Conservation (phyloP, 2,797 vertebrate genomes). For the Rhadinocentrus ornatus region DNA sequence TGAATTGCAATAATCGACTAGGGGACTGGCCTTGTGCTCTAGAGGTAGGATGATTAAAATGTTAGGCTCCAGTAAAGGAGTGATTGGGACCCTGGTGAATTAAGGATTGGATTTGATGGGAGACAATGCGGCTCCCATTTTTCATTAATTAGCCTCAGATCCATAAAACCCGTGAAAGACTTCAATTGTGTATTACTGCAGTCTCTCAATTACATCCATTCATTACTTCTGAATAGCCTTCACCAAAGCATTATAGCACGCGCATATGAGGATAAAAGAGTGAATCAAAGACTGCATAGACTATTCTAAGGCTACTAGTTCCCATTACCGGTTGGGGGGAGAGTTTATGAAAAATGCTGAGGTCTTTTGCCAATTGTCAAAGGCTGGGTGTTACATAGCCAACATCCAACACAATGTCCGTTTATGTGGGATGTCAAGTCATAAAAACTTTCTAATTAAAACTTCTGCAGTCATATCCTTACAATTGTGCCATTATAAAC, state of each 20-base stretch:
- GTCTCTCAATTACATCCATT: slow-evolving; percentile 80
- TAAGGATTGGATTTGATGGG: slow-evolving; percentile 79
- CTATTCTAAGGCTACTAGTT: slow-evolving; percentile 60
- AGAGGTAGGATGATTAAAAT: slow-evolving; percentile 85
- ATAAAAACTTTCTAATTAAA: slow-evolving; percentile 59
- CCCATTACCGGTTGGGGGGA: slow-evolving; percentile 57
- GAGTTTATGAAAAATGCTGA: slow-evolving; percentile 62
- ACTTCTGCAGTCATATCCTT: slow-evolving; percentile 20
- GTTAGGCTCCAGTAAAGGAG: slow-evolving; percentile 80
- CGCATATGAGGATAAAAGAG: slow-evolving; percentile 68
- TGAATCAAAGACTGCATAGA: slow-evolving; percentile 68
- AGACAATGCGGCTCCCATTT: slow-evolving; percentile 82
- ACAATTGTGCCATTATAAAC: slow-evolving; percentile 15
- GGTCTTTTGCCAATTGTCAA: slow-evolving; percentile 68
- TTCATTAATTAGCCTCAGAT: slow-evolving; percentile 84
- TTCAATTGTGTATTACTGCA: slow-evolving; percentile 80
- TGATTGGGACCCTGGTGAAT: slow-evolving; percentile 81
- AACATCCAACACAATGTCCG: slow-evolving; percentile 50
- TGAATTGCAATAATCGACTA: slow-evolving; percentile 85
- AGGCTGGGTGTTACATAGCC: slow-evolving; percentile 57
- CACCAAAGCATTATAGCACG: slow-evolving; percentile 68
- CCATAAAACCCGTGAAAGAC: slow-evolving; percentile 81
- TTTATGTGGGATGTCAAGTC: slow-evolving; percentile 53
- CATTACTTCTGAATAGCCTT: slow-evolving; percentile 78
- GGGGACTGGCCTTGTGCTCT: slow-evolving; percentile 80